phyloP scores from a whole-genome alignment of 2,113 vertebrate species.

The Albula glossodonta region DNA sequence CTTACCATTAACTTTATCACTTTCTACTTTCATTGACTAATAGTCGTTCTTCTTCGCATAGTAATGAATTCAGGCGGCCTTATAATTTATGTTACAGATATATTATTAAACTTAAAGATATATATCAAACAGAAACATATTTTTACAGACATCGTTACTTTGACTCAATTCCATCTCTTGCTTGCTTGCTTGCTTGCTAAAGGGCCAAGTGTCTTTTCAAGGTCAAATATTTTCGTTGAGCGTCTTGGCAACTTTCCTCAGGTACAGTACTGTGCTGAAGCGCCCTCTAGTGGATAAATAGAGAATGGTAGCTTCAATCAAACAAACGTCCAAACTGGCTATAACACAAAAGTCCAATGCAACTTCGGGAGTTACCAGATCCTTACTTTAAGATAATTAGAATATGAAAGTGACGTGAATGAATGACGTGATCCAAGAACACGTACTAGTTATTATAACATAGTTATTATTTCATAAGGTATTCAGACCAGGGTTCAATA shows the following conservation, averaged over 20 bases:
- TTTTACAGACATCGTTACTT: background rate
- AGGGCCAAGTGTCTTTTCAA: background rate
- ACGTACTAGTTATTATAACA: too few relatives aligned
- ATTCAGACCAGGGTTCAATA: too few relatives aligned
- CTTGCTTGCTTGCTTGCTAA: background rate
- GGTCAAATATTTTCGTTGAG: background rate
- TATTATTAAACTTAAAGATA: too few relatives aligned
- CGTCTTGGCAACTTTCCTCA: background rate
- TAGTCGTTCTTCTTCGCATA: too few relatives aligned
- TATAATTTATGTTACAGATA: too few relatives aligned
- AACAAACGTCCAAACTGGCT: background rate
- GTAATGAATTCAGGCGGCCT: too few relatives aligned
- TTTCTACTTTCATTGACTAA: too few relatives aligned
- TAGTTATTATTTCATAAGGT: too few relatives aligned
- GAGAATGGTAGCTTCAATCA: background rate
- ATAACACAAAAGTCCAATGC: background rate
- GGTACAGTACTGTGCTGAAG: background rate
- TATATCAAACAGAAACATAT: background rate
- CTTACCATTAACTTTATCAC: too few relatives aligned
- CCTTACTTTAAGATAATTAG: background rate
- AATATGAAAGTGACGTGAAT: background rate
- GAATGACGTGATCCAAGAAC: too few relatives aligned
- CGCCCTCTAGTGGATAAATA: background rate
- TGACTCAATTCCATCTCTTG: background rate
- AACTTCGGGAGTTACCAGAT: background rate